A percentile compares a stretch with the other conserved stretches of the same genome.
These are phyloP conservation scores for Pelochelys cantorii DNA, from an alignment of 2,797 vertebrate species.

Conservation along the genomic window DNA sequence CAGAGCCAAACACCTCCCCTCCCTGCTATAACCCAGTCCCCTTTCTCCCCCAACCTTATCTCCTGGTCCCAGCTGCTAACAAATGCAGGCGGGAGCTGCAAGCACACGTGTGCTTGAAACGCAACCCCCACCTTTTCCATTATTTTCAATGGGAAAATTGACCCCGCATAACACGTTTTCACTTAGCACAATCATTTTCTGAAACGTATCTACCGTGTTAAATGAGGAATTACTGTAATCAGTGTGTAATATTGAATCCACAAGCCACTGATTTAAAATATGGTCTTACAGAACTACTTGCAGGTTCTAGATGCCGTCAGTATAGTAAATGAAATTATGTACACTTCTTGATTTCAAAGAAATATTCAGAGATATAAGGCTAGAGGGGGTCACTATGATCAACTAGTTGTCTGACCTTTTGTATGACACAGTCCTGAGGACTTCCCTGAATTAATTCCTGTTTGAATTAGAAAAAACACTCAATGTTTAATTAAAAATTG, in stretches of 20 bases:
- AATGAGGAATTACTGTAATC: no score
- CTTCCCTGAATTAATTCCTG: not conserved
- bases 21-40: no score
- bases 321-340: not conserved
- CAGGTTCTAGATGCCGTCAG: not conserved
- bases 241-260: not conserved
- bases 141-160: no score
- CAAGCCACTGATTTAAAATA: not conserved
- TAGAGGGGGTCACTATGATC: not conserved
- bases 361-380: not conserved
- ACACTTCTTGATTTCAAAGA: not conserved
- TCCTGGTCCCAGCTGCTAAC: no score
- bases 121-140: no score
- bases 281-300: not conserved
- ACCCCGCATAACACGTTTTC: no score
- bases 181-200: no score
- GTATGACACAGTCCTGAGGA: not conserved
- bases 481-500: not conserved
- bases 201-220: no score
- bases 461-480: not conserved
- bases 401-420: not conserved
- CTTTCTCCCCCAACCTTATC: no score
- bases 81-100: no score
- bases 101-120: no score
- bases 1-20: no score